Base-by-base conservation (phyloP, 2,797 vertebrate genomes). In the Falco berigora region DNA sequence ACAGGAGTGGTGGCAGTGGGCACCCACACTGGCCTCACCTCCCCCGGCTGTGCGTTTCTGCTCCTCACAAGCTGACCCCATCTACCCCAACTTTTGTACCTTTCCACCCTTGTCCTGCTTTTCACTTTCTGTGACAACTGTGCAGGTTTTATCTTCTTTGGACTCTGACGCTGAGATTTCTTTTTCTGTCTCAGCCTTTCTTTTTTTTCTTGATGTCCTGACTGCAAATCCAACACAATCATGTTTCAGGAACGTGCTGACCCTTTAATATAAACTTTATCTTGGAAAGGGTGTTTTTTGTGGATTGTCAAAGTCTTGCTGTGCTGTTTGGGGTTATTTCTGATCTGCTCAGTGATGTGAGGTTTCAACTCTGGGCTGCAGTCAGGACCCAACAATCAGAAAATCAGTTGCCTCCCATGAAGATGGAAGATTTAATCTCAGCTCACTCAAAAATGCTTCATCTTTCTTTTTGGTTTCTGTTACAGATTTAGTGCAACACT, bases 1-100 rank as follows among this genome's bases (percentile, higher is more conserved):
- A 18, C 1, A 0, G 36, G 27, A 62, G 14, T 0, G 0, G 42
- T 18, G 34, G 18, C 52, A 58, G 15, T 10, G 14, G 19, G 12
- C 19, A 52, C 8, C 66, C 0, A 0, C 27, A 9, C 36, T 6
- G 3, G 12, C 49, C 30, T 67, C 46, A 7, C n/a, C 63, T 83
- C 10, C 28, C 22, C 50, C 30, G 20, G 30, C n/a, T 73, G 30
- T 10, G 18, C 27, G 4, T 6, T 21, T 52, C n/a, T 62, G 49
- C 36, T 74, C 24, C 67, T 82, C 67, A 47, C 32, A 55, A 28
- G 44, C 12, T 49, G 47, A 56, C 3, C 14, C 16, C n/a, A 49
- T n/a, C 73, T 44, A 12, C 30, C 27, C 24, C 24, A 34, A 8
- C 10, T 67, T 69, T 38, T 56, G n/a, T 27, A 34, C 38, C 32